Base-by-base conservation (phyloP, 2,113 vertebrate species). In the Perca schrenkii region DNA sequence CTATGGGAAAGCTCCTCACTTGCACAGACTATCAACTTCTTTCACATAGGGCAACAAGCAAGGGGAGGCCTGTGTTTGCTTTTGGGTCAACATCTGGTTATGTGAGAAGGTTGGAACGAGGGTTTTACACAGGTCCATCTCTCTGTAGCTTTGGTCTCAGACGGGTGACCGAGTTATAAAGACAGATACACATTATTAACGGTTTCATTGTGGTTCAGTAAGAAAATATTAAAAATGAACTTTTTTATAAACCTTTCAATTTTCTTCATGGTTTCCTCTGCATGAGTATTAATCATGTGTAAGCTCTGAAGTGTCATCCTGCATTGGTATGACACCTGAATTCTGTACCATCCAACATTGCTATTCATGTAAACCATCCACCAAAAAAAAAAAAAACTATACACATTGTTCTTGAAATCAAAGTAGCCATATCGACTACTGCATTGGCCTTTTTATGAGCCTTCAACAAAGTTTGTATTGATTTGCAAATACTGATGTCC, bases 401-500 rank as follows among this genome's bases (percentile, higher is more conserved):
- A 28, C 10, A n/a, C 28, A 31, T 64, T 78, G 52, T 78, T 74
- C 43, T 79, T 17, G 64, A 68, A 72, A 69, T 79, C 52, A 47
- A 49, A 83, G 52, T 5, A 34, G 14, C 36, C 13, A n/a, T 56
- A 75, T 71, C 3, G 6, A 19, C 47, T 65, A 46, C 36, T 36
- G 4, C 25, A 15, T 56, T 54, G 49, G 19, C 28, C 52, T 4
- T 34, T 34, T 58, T 49, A 16, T 46, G 21, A 52, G 17, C 66
- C 61, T 75, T 14, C 47, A 67, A 46, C 63, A 53, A 75, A 31
- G 54, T 73, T 73, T 65, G n/a, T 67, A 70, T 83, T 25, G 76
- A 82, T 83, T 85, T 83, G 6, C 79, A 58, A 80, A 63, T 11
- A 52, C 57, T 80, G 70, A 81, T 77, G 66, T 76, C 53, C 47